Evolutionary conservation across 2,113 vertebrate species (phyloP).

Genomic region (Tichodroma muraria): DNA sequence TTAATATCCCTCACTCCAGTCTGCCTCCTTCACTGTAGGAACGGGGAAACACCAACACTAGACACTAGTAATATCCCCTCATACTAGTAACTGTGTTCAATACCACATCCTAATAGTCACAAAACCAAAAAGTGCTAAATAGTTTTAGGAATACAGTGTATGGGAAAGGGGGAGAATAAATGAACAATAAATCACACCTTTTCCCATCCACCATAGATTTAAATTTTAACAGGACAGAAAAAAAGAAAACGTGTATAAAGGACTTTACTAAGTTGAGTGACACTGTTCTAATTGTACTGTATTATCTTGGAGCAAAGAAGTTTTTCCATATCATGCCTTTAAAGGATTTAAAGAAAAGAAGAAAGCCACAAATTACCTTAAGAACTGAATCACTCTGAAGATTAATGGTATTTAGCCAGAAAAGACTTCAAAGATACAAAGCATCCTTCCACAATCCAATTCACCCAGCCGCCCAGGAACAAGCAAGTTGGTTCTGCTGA

Average conservation of each 20-base stretch:
- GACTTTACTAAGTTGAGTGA: conserved; percentile 37
- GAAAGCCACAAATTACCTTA: conserved; percentile 61
- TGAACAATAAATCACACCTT: conserved; percentile 19
- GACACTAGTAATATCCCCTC: not conserved
- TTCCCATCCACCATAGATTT: conserved; percentile 18
- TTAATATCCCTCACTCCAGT: not conserved
- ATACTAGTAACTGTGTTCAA: not conserved
- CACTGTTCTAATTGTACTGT: conserved; percentile 48
- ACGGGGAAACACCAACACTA: not conserved
- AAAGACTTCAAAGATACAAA: conserved; percentile 48
- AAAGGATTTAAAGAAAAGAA: conserved; percentile 32
- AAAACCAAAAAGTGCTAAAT: not conserved
- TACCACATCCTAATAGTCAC: not conserved
- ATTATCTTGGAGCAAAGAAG: conserved; percentile 52
- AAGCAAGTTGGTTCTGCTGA: conserved; percentile 19
- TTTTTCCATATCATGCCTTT: conserved; percentile 51
- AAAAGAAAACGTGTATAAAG: not conserved
- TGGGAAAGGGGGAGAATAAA: not conserved
- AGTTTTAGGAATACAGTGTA: not conserved
- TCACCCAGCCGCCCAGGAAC: not conserved
- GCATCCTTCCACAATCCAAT: conserved; percentile 22
- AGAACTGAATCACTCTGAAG: conserved; percentile 22
- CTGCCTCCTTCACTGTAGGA: not conserved
- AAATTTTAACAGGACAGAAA: conserved; percentile 57
- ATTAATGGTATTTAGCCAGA: conserved; percentile 34